Conservation (phyloP, 30 jellyfish, hydroid and myxozoan species). For the Sanderia malayensis region DNA sequence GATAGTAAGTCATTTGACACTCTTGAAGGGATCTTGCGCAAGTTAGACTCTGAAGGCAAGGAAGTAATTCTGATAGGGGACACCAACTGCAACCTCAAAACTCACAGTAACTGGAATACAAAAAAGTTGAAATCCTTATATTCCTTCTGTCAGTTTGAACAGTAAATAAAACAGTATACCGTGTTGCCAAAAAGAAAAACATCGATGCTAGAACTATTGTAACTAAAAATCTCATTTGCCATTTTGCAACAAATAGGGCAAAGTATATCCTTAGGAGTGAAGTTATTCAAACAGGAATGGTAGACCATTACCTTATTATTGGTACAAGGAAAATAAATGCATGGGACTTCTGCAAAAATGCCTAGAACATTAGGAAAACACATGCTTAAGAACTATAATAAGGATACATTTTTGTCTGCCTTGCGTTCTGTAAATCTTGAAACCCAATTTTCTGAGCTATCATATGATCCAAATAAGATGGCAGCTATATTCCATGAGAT, state of each 20-base stretch:
- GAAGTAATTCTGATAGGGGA: conserved; percentile 20
- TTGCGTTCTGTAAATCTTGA: conserved; percentile 27
- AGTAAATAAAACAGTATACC: conserved; percentile 16
- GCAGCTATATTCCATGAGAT: conserved; percentile 49
- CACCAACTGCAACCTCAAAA: conserved; percentile 16
- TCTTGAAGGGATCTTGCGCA: conserved; percentile 21
- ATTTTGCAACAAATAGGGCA: conserved; percentile 32
- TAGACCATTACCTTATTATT: conserved; percentile 13
- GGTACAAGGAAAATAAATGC: conserved; percentile 33
- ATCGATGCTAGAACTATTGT: conserved; percentile 23
- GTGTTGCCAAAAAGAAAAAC: conserved; percentile 18
- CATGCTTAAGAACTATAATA: conserved; percentile 14
- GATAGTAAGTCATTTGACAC: conserved; percentile 8
- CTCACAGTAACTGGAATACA: conserved; percentile 14
- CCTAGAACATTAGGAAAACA: conserved; percentile 7
- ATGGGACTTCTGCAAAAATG: conserved; percentile 35
- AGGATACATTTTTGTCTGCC: conserved; percentile 25
- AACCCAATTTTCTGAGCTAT: conserved; percentile 24
- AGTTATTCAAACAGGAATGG: conserved; percentile 43
- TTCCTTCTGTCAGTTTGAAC: conserved; percentile 17
- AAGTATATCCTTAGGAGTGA: conserved; percentile 17
- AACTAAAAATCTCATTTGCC: conserved; percentile 27
- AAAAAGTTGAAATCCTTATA: conserved; percentile 15
- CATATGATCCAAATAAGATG: conserved; percentile 38
- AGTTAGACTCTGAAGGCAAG: conserved; percentile 33